Evolutionary conservation across 2,888 invertebrate species (phyloP).

Genomic region (Ophioninae sp.): DNA sequence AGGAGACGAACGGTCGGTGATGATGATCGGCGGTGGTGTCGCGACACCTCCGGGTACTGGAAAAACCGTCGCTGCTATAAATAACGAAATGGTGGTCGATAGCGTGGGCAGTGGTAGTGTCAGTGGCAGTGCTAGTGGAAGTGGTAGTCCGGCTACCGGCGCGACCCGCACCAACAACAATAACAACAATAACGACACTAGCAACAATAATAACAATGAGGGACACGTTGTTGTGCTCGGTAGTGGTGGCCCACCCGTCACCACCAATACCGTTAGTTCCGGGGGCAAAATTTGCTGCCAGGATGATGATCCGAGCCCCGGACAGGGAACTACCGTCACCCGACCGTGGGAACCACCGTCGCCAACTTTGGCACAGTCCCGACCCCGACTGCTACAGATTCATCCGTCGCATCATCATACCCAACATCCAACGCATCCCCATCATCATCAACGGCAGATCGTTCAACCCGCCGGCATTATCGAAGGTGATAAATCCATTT

Average conservation of each 20-base stretch:
- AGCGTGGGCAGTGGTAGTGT: constrained; percentile 78
- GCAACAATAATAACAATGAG: constrained; percentile 65
- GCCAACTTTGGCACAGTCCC: constrained; percentile 74
- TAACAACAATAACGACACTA: constrained; percentile 66
- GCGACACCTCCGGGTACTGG: constrained; percentile 78
- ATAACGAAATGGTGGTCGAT: constrained; percentile 78
- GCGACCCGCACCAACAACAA: constrained; percentile 70
- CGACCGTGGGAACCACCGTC: constrained; percentile 79
- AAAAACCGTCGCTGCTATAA: constrained; percentile 76
- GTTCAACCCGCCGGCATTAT: constrained; percentile 73
- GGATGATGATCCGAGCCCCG: constrained; percentile 71
- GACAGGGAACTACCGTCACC: constrained; percentile 71
- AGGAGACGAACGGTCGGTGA: constrained; percentile 71
- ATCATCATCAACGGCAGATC: constrained; percentile 74
- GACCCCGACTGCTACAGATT: constrained; percentile 73
- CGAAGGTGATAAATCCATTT: constrained; percentile 69
- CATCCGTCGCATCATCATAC: constrained; percentile 72
- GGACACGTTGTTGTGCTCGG: constrained; percentile 63
- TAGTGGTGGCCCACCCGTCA: constrained; percentile 64
- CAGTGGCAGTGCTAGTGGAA: constrained; percentile 79
- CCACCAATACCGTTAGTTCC: constrained; percentile 51
- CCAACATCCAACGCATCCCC: constrained; percentile 71
- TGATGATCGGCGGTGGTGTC: constrained; percentile 79
- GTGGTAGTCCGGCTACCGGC: constrained; percentile 78
- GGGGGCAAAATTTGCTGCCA: constrained; percentile 75